phyloP scores from a whole-genome alignment of 2,888 invertebrate genomes.

The Chorisops tibialis region DNA sequence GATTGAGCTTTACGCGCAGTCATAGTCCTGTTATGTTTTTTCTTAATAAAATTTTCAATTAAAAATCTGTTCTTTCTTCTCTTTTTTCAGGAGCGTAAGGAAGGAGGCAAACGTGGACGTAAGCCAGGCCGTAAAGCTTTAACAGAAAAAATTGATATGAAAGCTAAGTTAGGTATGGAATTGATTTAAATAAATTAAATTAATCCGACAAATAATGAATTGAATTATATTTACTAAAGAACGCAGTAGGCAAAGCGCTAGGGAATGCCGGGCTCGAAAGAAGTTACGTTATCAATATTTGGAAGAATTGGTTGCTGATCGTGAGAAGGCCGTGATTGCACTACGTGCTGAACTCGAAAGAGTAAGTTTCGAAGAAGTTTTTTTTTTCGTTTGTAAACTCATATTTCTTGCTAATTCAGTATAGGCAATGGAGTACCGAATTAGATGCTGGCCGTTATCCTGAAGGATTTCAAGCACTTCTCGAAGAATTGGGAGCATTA shows the following conservation, averaged over 20 bases:
- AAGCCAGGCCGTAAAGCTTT: slow-evolving; percentile 82
- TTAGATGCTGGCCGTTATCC: slow-evolving; percentile 78
- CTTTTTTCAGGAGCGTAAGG: slow-evolving; percentile 59
- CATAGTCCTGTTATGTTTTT: no score
- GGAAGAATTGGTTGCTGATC: slow-evolving; percentile 88
- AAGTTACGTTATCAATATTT: slow-evolving; percentile 95
- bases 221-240: slow-evolving; percentile 57
- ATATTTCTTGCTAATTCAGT: slow-evolving; percentile 54
- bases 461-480: slow-evolving; percentile 70
- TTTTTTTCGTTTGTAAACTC: slow-evolving; percentile 30
- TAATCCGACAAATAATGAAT: neutral
- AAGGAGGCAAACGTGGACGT: slow-evolving; percentile 82
- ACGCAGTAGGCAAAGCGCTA: slow-evolving; percentile 92
- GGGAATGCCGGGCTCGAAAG: slow-evolving; percentile 95
- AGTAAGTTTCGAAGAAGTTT: slow-evolving; percentile 54
- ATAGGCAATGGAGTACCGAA: slow-evolving; percentile 75
- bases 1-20: no score
- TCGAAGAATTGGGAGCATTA: slow-evolving; percentile 70
- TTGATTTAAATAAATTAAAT: neutral
- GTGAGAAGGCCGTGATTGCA: slow-evolving; percentile 87
- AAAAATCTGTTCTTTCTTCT: neutral
- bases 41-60: no score
- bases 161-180: slow-evolving; percentile 81
- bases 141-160: slow-evolving; percentile 86
- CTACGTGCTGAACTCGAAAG: slow-evolving; percentile 86